phyloP scores from a whole-genome alignment of 2,797 vertebrate genomes.

The Myiothlypis chrysogaster region DNA sequence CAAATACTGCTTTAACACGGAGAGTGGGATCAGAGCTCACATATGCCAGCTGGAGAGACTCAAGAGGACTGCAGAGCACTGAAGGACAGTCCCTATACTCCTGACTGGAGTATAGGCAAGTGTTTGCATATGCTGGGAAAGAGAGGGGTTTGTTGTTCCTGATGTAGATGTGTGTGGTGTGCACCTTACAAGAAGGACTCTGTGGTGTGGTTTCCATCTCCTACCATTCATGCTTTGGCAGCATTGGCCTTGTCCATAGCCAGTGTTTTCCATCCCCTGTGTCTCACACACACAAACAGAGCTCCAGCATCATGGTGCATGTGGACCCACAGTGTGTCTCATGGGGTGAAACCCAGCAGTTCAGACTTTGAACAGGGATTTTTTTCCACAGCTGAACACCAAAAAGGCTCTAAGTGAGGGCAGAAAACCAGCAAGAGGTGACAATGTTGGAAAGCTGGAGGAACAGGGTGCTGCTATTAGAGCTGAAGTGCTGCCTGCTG shows the following conservation, averaged over 20 bases:
- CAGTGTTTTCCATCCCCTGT: fast-evolving
- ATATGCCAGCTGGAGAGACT: neutral
- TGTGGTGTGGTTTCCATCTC: neutral
- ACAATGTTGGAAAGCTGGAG: neutral
- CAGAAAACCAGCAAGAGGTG: neutral
- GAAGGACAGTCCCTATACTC: neutral
- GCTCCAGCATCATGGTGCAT: neutral
- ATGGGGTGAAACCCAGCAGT: neutral
- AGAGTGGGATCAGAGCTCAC: neutral
- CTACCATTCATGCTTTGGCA: neutral
- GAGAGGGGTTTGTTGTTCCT: neutral
- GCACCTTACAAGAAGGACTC: neutral
- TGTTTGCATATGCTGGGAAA: neutral
- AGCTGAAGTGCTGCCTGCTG: fast-evolving
- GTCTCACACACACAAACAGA: neutral
- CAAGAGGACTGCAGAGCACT: neutral
- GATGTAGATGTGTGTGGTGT: neutral
- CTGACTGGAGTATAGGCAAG: neutral
- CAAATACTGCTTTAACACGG: neutral
- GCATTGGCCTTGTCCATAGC: neutral
- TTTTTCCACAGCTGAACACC: neutral
- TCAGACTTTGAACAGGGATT: neutral
- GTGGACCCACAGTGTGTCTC: fast-evolving
- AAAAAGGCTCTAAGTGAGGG: neutral
- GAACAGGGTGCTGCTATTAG: fast-evolving